Evolutionary conservation across 2,113 vertebrate species (phyloP).

Genomic region (Semnopithecus entellus): DNA sequence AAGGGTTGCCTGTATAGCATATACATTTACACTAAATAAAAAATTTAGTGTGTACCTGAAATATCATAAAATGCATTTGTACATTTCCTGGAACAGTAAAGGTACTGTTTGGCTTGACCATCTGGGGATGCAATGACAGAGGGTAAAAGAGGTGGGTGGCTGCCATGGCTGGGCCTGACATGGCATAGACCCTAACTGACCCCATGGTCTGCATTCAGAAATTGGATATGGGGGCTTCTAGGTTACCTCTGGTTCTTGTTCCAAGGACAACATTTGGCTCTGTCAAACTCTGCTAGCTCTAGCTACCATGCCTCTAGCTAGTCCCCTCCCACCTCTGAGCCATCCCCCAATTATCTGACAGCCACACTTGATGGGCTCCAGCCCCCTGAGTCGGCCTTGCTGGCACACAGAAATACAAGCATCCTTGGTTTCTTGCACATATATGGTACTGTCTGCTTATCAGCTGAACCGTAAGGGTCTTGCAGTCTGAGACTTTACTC

Average conservation of each 20-base stretch:
- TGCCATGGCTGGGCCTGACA: not conserved
- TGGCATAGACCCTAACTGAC: not conserved
- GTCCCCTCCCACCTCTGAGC: not conserved
- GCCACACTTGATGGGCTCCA: not conserved
- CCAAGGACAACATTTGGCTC: not conserved
- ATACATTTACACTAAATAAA: not conserved
- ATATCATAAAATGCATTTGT: not conserved
- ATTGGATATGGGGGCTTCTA: not conserved
- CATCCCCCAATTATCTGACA: not conserved
- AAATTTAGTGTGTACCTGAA: not conserved
- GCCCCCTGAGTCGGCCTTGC: not conserved
- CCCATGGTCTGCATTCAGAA: not conserved
- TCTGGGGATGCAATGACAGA: not conserved
- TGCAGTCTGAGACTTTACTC: not conserved
- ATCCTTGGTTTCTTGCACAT: not conserved
- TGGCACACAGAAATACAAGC: not conserved
- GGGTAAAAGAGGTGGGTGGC: not conserved
- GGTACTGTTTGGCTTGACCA: not conserved
- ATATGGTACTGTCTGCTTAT: not conserved
- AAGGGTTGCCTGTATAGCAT: not conserved
- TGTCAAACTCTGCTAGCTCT: not conserved
- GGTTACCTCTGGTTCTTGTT: not conserved
- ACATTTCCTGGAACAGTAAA: slow-evolving; percentile 1
- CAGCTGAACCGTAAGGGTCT: not conserved
- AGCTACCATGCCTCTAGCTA: not conserved